phyloP scores from a whole-genome alignment of 2,888 invertebrate genomes.

The Neria commutata region DNA sequence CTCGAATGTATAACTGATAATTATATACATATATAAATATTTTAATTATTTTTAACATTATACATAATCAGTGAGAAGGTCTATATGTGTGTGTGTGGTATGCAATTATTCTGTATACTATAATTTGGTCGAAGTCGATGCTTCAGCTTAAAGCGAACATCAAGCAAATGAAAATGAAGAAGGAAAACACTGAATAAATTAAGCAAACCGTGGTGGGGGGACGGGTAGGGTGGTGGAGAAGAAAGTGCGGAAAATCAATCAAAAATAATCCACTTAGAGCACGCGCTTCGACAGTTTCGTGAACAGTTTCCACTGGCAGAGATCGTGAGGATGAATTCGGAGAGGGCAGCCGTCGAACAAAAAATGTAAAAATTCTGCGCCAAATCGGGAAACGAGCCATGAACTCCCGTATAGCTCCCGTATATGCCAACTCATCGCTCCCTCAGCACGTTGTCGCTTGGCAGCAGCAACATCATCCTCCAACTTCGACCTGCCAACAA shows the following conservation, averaged over 20 bases:
- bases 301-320: constrained; percentile 28
- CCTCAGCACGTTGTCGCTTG: too few relatives aligned
- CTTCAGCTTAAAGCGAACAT: not conserved
- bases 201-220: not conserved
- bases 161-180: not conserved
- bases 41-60: too few relatives aligned
- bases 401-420: not conserved
- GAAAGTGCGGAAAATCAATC: constrained; percentile 39
- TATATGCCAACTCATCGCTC: not conserved
- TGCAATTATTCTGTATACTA: too few relatives aligned
- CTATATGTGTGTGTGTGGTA: too few relatives aligned
- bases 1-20: too few relatives aligned
- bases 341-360: constrained; percentile 3
- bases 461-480: too few relatives aligned
- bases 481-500: constrained; percentile 13
- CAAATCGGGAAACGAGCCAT: constrained; percentile 7
- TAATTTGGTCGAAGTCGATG: too few relatives aligned
- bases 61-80: too few relatives aligned
- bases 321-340: constrained; percentile 12
- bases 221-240: not conserved
- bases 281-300: constrained; percentile 30
- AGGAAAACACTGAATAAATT: not conserved
- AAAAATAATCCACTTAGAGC: constrained; percentile 47
- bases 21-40: too few relatives aligned
- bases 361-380: constrained; percentile 10